phyloP scores from a whole-genome alignment of 2,113 vertebrate genomes.

The Barnardius zonarius region DNA sequence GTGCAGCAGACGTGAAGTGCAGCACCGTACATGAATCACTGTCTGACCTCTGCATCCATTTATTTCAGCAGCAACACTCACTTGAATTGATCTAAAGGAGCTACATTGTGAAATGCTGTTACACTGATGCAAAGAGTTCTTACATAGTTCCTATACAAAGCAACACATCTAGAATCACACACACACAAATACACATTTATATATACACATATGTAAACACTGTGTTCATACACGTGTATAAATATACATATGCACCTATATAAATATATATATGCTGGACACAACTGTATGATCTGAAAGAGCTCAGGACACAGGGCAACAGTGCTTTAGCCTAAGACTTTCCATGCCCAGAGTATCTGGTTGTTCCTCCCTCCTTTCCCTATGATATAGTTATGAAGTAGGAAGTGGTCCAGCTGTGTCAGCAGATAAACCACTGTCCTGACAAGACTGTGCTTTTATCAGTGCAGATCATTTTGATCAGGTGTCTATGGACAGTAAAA shows the following conservation, averaged over 20 bases:
- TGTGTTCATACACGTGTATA: not conserved
- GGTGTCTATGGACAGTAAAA: not conserved
- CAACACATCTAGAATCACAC: not conserved
- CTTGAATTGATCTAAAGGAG: not conserved
- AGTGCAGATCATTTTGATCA: not conserved
- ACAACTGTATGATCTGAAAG: not conserved
- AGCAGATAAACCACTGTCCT: not conserved
- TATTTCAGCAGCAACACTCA: not conserved
- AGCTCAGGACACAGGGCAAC: not conserved
- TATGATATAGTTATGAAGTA: not conserved
- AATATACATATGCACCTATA: rapidly evolving
- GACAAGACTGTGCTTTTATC: not conserved
- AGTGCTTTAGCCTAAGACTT: not conserved
- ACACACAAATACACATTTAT: not conserved
- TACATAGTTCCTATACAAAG: not conserved
- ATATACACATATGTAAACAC: not conserved
- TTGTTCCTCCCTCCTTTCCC: not conserved
- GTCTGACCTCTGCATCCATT: not conserved
- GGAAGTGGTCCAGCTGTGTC: not conserved
- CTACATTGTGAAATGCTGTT: not conserved
- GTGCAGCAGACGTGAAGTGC: not conserved
- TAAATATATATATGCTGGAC: not conserved
- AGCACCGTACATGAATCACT: not conserved
- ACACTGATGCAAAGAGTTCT: not conserved
- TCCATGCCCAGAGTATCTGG: not conserved